Evolutionary conservation across 2,888 invertebrate genomes (phyloP).

Genomic region (Plusia festucae): DNA sequence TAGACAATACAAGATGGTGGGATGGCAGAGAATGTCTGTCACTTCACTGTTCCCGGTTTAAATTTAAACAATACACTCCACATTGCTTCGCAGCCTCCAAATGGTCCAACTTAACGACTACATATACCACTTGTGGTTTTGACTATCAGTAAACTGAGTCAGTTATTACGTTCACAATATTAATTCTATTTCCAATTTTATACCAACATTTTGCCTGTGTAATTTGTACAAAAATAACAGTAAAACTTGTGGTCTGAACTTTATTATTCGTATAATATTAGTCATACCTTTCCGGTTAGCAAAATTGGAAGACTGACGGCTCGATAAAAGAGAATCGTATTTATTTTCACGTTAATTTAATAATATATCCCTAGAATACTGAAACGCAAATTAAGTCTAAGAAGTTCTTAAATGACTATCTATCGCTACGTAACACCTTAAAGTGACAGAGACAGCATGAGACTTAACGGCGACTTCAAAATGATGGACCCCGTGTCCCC

Average conservation of each 20-base stretch:
- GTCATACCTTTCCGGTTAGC: background rate
- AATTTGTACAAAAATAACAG: background rate
- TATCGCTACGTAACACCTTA: too few species aligned
- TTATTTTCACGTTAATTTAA: too few species aligned
- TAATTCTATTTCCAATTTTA: background rate
- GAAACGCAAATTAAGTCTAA: too few species aligned
- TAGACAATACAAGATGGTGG: conserved; percentile 70
- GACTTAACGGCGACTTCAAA: too few species aligned
- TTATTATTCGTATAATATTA: background rate
- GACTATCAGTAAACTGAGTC: background rate
- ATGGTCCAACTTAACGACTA: background rate
- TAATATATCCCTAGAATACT: too few species aligned
- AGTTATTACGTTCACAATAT: background rate
- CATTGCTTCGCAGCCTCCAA: background rate
- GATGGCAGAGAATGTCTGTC: conserved; percentile 67
- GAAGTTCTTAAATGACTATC: too few species aligned
- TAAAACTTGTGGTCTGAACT: background rate
- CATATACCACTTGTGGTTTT: background rate
- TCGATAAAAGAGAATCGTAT: too few species aligned
- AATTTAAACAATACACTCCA: conserved; percentile 27
- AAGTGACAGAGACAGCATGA: too few species aligned
- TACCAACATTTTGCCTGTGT: background rate
- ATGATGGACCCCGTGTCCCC: too few species aligned
- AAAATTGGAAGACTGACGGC: background rate
- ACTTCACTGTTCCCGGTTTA: conserved; percentile 44